Evolutionary conservation across 2,113 vertebrate species (phyloP), one percentile per base, ranked within the genome.

Genomic region (Pseudonaja textilis): DNA sequence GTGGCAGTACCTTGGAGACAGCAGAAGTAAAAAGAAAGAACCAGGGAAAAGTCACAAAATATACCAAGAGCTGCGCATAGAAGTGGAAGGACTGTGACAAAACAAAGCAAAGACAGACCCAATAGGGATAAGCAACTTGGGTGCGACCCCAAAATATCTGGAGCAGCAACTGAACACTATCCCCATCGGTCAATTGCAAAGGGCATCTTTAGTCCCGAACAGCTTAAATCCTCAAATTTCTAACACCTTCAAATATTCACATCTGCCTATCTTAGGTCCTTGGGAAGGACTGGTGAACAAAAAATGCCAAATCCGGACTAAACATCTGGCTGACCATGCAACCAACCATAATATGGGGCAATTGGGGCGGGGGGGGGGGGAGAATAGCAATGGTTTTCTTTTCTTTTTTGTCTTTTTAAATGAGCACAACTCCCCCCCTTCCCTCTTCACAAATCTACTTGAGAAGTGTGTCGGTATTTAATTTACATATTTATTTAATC

Each of bases 381-480:
- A 0, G 45, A 18, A 18, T 12, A 57, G 42, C 29, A 93, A 94
- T 95, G 94, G 54, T 50, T 50, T 50, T 50, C 47, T 47, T 47
- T 47, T 47, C 3, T 47, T 89, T 94, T 52, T 91, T 92, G 59
- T 94, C 54, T 92, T 93, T 64, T 74, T 39, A 74, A 26, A 56
- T 42, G 90, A 85, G 39, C 23, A 57, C 45, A 47, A 57, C 29
- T 57, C 0, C 69, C 29, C 9, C 59, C 0, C 3, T 16, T 1
- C 69, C n/a, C 14, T 16, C 16, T 74, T 74, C 69, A 74, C 69
- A 86, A 98, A 98, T 98, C 98, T 97, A 97, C 96, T 96, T 97
- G 97, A 98, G 98, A 97, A 98, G 97, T 98, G 96, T 96, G 97
- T 97, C 95, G 97, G 98, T 97, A n/a, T 93, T 93, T 96, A 94